Conservation (phyloP, 2,113 vertebrate species). For the Martes martes region DNA sequence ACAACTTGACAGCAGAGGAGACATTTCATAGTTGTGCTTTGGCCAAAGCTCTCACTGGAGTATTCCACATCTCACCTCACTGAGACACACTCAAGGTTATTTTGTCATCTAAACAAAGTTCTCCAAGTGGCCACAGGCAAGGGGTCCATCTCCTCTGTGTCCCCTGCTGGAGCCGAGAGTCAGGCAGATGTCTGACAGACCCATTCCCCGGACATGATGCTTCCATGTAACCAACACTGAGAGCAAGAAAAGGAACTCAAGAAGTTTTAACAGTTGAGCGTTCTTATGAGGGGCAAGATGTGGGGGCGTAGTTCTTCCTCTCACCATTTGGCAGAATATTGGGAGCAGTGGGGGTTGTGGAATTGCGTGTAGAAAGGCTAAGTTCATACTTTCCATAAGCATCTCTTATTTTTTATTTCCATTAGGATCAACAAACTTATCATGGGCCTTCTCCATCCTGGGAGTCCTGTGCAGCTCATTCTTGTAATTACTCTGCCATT, state of each 20-base stretch:
- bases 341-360: too few relatives aligned
- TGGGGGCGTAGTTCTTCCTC: background rate
- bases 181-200: background rate
- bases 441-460: background rate
- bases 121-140: background rate
- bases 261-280: background rate
- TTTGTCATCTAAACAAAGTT: background rate
- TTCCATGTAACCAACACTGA: background rate
- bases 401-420: background rate
- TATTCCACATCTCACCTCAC: rapidly evolving
- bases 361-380: background rate
- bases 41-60: background rate
- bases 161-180: background rate
- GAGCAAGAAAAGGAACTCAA: background rate
- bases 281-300: background rate
- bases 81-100: background rate
- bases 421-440: background rate
- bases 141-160: background rate
- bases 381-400: background rate
- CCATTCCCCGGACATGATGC: too few relatives aligned
- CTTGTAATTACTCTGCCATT: background rate
- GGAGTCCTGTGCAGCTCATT: background rate
- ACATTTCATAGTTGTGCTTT: background rate
- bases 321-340: background rate
- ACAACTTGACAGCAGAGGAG: background rate